These are phyloP conservation scores for Zosterops japonicus DNA, from an alignment of 2,113 vertebrate genomes.

Conservation along the genomic window DNA sequence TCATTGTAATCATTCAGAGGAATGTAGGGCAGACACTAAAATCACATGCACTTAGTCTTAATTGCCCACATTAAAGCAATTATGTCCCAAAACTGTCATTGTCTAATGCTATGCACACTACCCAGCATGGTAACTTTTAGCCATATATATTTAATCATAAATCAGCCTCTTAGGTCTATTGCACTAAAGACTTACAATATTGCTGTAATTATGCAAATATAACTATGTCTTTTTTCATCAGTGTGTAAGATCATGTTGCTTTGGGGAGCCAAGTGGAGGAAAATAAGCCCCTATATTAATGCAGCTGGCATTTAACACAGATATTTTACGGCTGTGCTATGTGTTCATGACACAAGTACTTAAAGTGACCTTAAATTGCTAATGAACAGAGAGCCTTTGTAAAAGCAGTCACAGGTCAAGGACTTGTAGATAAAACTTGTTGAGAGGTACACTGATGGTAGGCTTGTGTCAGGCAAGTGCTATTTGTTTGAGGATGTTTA, in stretches of 20 bases:
- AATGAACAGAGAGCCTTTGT: conserved; percentile 78
- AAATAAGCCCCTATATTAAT: conserved; percentile 74
- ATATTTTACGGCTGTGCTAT: conserved; percentile 62
- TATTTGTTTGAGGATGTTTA: conserved; percentile 10
- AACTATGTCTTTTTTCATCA: conserved; percentile 22
- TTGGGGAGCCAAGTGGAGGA: conserved; percentile 47
- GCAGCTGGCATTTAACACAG: conserved; percentile 62
- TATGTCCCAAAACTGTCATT: conserved; percentile 86
- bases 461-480: conserved; percentile 22
- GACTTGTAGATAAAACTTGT: conserved; percentile 72
- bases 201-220: conserved; percentile 73
- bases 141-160: conserved; percentile 75
- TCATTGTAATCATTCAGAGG: conserved; percentile 82
- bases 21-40: conserved; percentile 90
- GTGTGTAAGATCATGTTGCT: conserved; percentile 32
- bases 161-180: conserved; percentile 75
- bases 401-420: conserved; percentile 80
- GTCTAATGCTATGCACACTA: conserved; percentile 79
- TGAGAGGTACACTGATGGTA: conserved; percentile 34
- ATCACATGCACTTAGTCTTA: conserved; percentile 93
- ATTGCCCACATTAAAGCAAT: conserved; percentile 94
- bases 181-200: conserved; percentile 68
- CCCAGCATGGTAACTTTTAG: conserved; percentile 74
- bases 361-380: conserved; percentile 76
- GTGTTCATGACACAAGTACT: conserved; percentile 78